Evolutionary conservation across 2,888 invertebrate genomes (phyloP), one percentile per base, ranked within the genome.

Genomic region (Phania funesta): DNA sequence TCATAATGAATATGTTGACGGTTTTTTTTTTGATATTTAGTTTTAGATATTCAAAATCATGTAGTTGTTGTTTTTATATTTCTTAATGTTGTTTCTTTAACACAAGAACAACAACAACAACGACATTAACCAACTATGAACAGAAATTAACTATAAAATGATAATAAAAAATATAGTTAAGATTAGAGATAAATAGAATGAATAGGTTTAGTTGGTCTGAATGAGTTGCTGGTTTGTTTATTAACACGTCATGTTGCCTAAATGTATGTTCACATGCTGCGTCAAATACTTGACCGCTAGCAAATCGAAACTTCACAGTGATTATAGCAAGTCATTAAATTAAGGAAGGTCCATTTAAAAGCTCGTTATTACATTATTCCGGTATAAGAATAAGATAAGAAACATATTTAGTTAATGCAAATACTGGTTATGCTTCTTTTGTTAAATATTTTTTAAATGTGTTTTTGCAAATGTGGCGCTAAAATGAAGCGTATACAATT

Each of bases 401-500:
- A n/a, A n/a, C n/a, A 32, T 11, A 32, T 5, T 9, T 11, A 32
- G 8, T 32, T 3, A 2, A 3, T 32, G 11, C 8, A 32, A 32
- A 32, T 32, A 32, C 9, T 32, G 32, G 35, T 38, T 38, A 38
- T 13, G 35, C 13, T 38, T 13, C 35, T 38, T 38, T 4, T 38
- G 11, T 38, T 38, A 11, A 38, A 38, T 38, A 38, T n/a, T 11
- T 38, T 11, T 13, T 9, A 38, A 11, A 16, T 24, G 18, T n/a
- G 38, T 38, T 38, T 38, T 9, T 13, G 11, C 35, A 38, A 38
- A 4, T 62, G 22, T 52, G 73, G 62, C 41, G 62, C 73, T 62
- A 41, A 32, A 62, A 52, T 73, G 62, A 29, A 62, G 52, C 73
- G 16, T 62, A 52, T 8, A 52, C 32, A 73, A 60, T 73, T 16